A percentile compares a stretch with the other conserved stretches of the same genome.
phyloP scores from a whole-genome alignment of 2,113 vertebrate species.

The Cebus imitator region DNA sequence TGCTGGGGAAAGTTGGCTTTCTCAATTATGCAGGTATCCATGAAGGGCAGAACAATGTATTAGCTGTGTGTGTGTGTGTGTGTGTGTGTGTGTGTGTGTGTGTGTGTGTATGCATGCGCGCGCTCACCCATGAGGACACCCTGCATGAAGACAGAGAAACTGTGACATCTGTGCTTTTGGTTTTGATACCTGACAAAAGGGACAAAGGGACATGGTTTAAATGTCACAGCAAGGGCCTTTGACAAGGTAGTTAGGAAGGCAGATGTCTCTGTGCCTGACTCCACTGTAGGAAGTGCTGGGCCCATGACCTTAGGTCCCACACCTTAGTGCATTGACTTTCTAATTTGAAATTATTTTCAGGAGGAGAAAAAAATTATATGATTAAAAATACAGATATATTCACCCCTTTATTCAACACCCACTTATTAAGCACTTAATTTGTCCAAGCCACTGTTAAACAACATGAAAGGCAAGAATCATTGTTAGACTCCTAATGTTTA shows the following conservation, averaged over 20 bases:
- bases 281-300: neutral
- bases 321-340: conserved; percentile 6
- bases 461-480: neutral
- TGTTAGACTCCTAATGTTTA: neutral
- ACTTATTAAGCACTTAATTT: neutral
- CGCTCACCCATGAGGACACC: neutral
- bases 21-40: neutral
- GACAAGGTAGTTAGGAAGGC: neutral
- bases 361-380: neutral
- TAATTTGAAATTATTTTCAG: neutral
- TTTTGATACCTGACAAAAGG: neutral
- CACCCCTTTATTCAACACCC: neutral
- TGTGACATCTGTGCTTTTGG: neutral
- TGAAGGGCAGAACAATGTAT: neutral
- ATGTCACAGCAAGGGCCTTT: neutral
- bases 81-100: neutral
- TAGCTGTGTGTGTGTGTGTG: neutral
- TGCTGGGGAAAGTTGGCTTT: neutral
- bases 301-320: neutral
- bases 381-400: conserved; percentile 17
- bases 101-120: rapidly evolving
- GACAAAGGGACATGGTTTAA: conserved; percentile 4
- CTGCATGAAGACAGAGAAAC: neutral
- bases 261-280: neutral
- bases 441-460: neutral